Percentiles rank a stretch among this genome's conserved stretches.
Evolutionary conservation across 2,888 invertebrate species (phyloP).

Genomic region (Drosophila pseudotakahashii): DNA sequence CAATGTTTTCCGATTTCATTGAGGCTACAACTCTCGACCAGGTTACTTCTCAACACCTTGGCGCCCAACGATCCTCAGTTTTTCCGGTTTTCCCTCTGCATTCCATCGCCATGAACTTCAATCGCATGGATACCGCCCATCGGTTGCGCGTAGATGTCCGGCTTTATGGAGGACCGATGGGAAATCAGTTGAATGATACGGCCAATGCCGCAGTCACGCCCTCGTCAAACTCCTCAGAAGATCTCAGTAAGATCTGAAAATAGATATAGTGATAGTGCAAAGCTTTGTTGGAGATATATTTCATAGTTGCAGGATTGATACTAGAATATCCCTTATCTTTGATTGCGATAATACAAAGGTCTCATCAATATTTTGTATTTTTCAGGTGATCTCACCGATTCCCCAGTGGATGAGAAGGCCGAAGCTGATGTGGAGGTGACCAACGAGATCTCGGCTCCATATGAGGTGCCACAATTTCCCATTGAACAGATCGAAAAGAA

Average conservation of each 20-base stretch:
- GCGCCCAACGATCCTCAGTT: conserved; percentile 8
- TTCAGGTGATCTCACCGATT: conserved; percentile 72
- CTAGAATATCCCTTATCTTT: no score
- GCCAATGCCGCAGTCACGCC: conserved; percentile 1
- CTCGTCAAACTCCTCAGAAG: background rate
- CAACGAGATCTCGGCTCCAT: conserved; percentile 97
- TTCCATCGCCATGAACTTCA: conserved; percentile 66
- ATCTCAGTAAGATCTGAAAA: conserved; percentile 23
- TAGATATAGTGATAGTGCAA: no score
- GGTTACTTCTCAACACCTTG: conserved; percentile 39
- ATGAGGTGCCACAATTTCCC: conserved; percentile 98
- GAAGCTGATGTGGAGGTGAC: conserved; percentile 81
- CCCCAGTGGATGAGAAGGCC: conserved; percentile 59
- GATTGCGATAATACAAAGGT: no score
- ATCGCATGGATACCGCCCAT: conserved; percentile 70
- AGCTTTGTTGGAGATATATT: no score
- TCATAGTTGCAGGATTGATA: no score
- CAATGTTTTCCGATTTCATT: conserved; percentile 52
- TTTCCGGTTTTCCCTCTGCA: conserved; percentile 2
- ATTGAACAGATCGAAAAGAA: conserved; percentile 98
- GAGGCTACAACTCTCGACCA: conserved; percentile 44
- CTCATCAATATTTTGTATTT: conserved; percentile 8
- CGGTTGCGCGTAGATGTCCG: conserved; percentile 61
- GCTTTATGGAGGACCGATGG: conserved; percentile 57
- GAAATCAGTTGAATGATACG: conserved; percentile 5